Percentiles rank a stretch among this genome's conserved stretches.
phyloP scores from a whole-genome alignment of 2,113 vertebrate genomes.

The Actinemys pallida region DNA sequence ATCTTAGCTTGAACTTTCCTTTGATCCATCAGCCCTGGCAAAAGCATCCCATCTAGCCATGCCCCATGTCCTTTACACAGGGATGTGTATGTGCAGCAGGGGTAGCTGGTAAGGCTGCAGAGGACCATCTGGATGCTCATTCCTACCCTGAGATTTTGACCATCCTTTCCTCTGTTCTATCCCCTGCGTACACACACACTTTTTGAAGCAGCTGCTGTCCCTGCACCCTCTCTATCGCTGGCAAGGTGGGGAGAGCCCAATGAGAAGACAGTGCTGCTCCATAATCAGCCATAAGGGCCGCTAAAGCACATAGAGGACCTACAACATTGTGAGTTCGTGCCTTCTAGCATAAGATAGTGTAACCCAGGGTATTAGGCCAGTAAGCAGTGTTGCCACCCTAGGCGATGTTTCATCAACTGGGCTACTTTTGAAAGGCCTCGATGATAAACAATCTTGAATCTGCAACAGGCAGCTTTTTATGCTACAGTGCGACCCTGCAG shows the following conservation, averaged over 20 bases:
- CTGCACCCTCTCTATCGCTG: neutral
- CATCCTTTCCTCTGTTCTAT: neutral
- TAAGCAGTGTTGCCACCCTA: neutral
- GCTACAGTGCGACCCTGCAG: neutral
- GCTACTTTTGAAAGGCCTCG: neutral
- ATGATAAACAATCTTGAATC: neutral
- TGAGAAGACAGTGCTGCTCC: neutral
- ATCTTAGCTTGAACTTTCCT: neutral
- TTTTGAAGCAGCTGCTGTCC: neutral
- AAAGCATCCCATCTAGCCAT: accelerated
- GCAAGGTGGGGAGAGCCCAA: neutral
- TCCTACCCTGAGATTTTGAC: neutral
- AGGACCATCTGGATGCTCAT: neutral
- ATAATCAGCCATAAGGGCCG: neutral
- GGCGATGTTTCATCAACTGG: neutral
- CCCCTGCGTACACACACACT: too few relatives aligned
- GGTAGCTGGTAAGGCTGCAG: neutral
- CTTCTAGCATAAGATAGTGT: neutral
- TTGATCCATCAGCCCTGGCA: accelerated
- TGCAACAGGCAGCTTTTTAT: neutral
- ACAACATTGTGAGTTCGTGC: accelerated
- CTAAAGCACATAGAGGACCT: neutral
- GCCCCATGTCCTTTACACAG: neutral
- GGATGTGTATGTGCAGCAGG: neutral
- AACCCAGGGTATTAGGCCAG: accelerated